These are phyloP conservation scores for Papilio machaon DNA, from an alignment of 1,140 invertebrate genomes.

Conservation along the genomic window DNA sequence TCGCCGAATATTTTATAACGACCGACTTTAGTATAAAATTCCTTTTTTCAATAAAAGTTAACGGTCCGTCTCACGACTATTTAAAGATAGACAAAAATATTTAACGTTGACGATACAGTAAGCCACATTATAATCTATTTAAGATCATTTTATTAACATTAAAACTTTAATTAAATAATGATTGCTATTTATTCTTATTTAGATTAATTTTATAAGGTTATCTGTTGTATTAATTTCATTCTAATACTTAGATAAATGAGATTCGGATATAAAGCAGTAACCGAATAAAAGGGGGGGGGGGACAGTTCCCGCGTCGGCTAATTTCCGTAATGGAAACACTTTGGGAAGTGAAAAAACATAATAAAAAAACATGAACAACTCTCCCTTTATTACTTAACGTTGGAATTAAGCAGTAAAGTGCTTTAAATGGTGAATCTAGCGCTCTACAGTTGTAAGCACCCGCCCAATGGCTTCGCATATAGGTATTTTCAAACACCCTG, in stretches of 20 bases:
- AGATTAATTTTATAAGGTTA: background rate
- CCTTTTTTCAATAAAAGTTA: constrained; percentile 9
- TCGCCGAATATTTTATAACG: background rate
- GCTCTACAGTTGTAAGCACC: background rate
- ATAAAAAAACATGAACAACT: constrained; percentile 26
- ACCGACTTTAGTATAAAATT: constrained; percentile 7
- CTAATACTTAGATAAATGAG: background rate
- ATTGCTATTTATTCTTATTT: background rate
- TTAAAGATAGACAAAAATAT: background rate
- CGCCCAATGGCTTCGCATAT: background rate
- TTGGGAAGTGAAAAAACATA: constrained; percentile 22
- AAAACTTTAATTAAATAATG: too few relatives aligned
- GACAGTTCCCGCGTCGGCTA: background rate
- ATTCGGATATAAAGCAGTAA: background rate
- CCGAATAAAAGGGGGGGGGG: background rate
- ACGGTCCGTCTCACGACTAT: background rate
- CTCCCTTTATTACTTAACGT: constrained; percentile 15
- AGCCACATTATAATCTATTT: background rate
- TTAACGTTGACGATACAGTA: background rate
- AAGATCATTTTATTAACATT: background rate
- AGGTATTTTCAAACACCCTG: background rate
- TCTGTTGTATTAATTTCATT: background rate
- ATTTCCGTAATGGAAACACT: constrained; percentile 35
- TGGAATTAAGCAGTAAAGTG: constrained; percentile 32
- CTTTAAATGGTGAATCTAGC: constrained; percentile 8